phyloP scores from a whole-genome alignment of 2,888 invertebrate genomes.

The Nemotelus nigrinus region DNA sequence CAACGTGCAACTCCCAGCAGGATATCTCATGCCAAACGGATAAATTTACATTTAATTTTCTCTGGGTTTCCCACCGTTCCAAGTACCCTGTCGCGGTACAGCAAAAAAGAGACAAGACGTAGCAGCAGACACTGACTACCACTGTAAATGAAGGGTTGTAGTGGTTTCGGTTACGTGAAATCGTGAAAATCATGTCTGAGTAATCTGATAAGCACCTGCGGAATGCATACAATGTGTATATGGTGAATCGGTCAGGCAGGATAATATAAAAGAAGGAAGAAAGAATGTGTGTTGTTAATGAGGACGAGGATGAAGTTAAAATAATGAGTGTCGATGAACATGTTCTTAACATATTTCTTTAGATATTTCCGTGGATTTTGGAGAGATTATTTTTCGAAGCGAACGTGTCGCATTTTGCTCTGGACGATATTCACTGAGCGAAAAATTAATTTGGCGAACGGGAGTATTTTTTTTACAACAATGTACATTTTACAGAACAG shows the following conservation, averaged over 20 bases:
- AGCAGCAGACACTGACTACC: not conserved
- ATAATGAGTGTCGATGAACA: no score
- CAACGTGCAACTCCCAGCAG: constrained; percentile 29
- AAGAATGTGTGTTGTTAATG: not conserved
- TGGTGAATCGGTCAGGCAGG: constrained; percentile 14
- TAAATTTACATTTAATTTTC: constrained; percentile 44
- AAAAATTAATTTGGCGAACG: no score
- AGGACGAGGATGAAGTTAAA: no score
- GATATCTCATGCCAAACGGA: constrained; percentile 30
- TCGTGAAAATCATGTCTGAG: constrained; percentile 35
- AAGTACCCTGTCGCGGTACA: not conserved
- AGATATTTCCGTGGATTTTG: no score
- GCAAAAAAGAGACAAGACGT: not conserved
- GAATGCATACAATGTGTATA: constrained; percentile 1
- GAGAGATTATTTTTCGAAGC: no score
- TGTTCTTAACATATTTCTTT: no score
- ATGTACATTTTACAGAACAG: no score
- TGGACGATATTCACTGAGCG: no score
- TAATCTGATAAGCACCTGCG: constrained; percentile 44
- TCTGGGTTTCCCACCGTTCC: constrained; percentile 18
- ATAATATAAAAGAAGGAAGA: constrained; percentile 1
- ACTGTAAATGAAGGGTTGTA: not conserved
- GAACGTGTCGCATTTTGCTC: no score
- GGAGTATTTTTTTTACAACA: no score
- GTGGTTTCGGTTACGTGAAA: not conserved